Percentiles rank a stretch among this genome's conserved stretches.
These are phyloP conservation scores for Cardiocondyla obscurior DNA, from an alignment of 1,140 invertebrate species.

Conservation along the genomic window DNA sequence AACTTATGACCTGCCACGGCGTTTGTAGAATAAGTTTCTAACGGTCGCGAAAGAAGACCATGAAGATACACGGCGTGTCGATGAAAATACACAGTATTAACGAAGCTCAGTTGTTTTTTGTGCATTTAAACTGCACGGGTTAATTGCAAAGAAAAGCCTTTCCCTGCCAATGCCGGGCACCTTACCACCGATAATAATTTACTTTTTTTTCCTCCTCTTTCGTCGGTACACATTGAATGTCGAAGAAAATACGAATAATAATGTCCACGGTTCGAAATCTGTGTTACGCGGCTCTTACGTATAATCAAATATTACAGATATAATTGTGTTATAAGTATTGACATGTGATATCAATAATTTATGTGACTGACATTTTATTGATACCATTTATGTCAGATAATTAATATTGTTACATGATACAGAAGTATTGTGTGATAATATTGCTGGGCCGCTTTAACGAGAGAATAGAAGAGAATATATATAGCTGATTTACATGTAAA, in stretches of 20 bases:
- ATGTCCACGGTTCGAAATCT: slow-evolving; percentile 38
- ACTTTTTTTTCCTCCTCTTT: neutral
- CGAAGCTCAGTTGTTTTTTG: slow-evolving; percentile 9
- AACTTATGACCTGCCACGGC: no score
- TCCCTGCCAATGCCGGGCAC: neutral
- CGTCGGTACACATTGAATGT: neutral
- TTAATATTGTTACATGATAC: neutral
- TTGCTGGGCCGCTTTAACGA: neutral
- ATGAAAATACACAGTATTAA: slow-evolving; percentile 59
- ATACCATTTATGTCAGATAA: neutral
- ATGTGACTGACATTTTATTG: neutral
- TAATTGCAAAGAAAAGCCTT: slow-evolving; percentile 8
- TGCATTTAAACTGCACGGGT: no score
- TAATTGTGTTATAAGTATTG: neutral
- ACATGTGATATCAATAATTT: neutral
- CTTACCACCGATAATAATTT: neutral
- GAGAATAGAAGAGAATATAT: slow-evolving; percentile 10
- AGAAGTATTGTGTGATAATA: neutral
- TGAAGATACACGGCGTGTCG: neutral
- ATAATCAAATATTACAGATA: neutral
- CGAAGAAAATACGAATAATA: neutral
- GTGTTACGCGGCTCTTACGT: neutral
- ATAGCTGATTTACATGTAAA: slow-evolving; percentile 75
- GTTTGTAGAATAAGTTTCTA: no score
- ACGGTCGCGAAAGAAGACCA: neutral